phyloP scores from a whole-genome alignment of 2,113 vertebrate genomes.

The Lepisosteus osseus region DNA sequence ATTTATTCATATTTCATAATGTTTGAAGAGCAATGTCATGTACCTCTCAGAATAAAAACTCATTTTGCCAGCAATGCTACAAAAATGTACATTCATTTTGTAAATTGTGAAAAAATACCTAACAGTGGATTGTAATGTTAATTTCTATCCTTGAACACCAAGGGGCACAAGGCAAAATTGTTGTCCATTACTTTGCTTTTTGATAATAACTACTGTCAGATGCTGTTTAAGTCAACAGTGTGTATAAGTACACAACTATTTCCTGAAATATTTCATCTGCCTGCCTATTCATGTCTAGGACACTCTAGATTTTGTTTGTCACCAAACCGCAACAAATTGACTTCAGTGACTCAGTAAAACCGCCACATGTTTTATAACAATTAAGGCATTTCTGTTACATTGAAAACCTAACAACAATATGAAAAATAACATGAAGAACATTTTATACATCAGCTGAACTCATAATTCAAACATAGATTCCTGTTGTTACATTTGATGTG shows the following conservation, averaged over 20 bases:
- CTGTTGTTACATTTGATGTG: no score
- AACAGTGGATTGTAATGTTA: no score
- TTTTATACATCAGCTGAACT: background rate
- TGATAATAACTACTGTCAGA: background rate
- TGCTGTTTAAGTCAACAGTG: background rate
- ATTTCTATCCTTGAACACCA: no score
- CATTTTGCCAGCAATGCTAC: no score
- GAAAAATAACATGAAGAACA: constrained; percentile 25
- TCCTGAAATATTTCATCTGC: background rate
- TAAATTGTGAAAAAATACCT: no score
- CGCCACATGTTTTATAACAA: constrained; percentile 12
- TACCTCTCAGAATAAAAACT: no score
- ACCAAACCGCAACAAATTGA: constrained; percentile 25
- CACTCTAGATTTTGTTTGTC: constrained; percentile 28
- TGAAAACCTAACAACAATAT: constrained; percentile 17
- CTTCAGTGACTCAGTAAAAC: constrained; percentile 29
- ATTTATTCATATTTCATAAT: no score
- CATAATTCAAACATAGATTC: no score
- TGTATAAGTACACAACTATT: constrained; percentile 10
- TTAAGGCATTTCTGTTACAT: background rate
- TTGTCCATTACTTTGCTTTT: no score
- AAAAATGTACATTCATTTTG: no score
- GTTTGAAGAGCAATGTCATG: no score
- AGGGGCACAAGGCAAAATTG: no score
- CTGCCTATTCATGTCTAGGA: constrained; percentile 14